phyloP scores from a whole-genome alignment of 2,797 vertebrate genomes.

The Tenualosa thibaudeaui region DNA sequence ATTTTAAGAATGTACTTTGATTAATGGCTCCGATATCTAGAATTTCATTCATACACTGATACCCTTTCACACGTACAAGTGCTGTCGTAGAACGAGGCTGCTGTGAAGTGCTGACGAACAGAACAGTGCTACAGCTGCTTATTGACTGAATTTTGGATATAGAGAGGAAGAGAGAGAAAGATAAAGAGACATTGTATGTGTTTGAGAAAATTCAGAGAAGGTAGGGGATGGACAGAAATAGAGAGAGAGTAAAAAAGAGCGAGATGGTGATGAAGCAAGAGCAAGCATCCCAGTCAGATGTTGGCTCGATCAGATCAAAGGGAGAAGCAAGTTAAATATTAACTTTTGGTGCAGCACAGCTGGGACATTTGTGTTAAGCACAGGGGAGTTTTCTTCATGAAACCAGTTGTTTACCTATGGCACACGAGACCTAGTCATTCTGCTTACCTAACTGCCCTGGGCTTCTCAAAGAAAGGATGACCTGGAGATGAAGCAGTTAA shows the following conservation, averaged over 20 bases:
- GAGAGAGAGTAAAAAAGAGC: not conserved
- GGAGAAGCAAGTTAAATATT: slow-evolving; percentile 9
- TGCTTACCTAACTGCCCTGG: not conserved
- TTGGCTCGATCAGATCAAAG: slow-evolving; percentile 21
- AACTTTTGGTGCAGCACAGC: slow-evolving; percentile 7
- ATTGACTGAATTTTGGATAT: not conserved
- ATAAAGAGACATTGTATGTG: not conserved
- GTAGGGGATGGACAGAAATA: not conserved
- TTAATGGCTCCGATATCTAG: not conserved
- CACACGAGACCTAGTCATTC: not conserved
- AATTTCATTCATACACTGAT: not conserved
- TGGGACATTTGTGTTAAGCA: not conserved
- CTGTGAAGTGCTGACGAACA: not conserved
- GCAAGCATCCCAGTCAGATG: not conserved
- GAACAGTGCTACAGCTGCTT: not conserved
- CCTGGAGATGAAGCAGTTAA: not conserved
- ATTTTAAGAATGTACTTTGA: slow-evolving; percentile 12
- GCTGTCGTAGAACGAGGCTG: not conserved
- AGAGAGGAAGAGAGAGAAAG: not conserved
- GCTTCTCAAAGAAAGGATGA: not conserved
- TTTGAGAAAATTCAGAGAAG: not conserved
- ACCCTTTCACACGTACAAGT: not conserved
- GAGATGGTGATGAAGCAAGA: not conserved
- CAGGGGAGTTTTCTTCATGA: not conserved
- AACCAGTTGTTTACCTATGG: not conserved